Evolutionary conservation across 2,113 vertebrate genomes (phyloP), one percentile per base, ranked within the genome.

Genomic region (Glareola pratincola): DNA sequence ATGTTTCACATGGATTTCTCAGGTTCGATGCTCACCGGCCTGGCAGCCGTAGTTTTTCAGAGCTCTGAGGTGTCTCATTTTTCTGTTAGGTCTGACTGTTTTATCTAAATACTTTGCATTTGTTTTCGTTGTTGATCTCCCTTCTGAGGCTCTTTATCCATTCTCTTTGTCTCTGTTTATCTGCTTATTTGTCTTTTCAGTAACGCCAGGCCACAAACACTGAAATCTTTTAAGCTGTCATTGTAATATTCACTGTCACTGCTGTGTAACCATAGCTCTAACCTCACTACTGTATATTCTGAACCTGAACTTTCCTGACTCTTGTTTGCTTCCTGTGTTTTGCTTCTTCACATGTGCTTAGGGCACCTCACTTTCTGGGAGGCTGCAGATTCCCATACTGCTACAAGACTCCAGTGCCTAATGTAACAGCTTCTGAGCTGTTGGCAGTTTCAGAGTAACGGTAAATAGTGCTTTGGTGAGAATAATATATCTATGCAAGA

Each of bases 21-120:
- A 0, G 24, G 9, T 66, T 92, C 0, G 0, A 6, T 85, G 53
- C 32, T 83, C 12, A 6, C 24, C 79, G 14, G 30, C 32, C 24
- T 86, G 82, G 34, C 27, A 82, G 22, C 10, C 8, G 8, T 30
- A 39, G 27, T 47, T 88, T 92, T 92, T 89, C 48, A 79, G 51
- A 92, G 30, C 36, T 77, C 6, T 71, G 41, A 73, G 34, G 15
- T 76, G 26, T 88, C 22, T 37, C 8, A 12, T 79, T 94, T 91
- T 86, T 71, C 48, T 80, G 6, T 64, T 85, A 67, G 43, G 18
- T 77, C 17, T 82, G 16, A 62, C 18, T 41, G 29, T 51, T 71
- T 71, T 82, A 37, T 54, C 24, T 32, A 23, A 41, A 12, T 21
- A 23, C 67, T 88, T 67, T 59, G 16, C 51, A 5, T n/a, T 91